Percentiles rank a stretch among this genome's conserved stretches.
Evolutionary conservation across 2,113 vertebrate genomes (phyloP).

Genomic region (Neodon shergylaensis): DNA sequence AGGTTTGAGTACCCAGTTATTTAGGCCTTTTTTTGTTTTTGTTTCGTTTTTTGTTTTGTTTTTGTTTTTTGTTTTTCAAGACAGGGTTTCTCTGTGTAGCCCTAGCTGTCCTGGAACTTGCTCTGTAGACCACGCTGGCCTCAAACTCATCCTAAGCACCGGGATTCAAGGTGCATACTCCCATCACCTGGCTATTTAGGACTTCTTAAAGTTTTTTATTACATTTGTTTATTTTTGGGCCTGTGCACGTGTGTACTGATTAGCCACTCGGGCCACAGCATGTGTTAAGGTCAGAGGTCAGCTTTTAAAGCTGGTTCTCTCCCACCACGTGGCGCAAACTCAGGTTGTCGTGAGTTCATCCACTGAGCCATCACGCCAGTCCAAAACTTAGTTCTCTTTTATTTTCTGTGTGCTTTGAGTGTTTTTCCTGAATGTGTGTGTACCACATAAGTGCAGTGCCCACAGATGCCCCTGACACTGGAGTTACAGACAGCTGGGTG

Average conservation of each 20-base stretch:
- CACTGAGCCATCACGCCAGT: background rate
- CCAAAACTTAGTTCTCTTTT: background rate
- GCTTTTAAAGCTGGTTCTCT: background rate
- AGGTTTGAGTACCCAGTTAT: background rate
- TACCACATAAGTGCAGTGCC: background rate
- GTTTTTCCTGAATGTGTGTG: background rate
- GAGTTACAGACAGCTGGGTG: background rate
- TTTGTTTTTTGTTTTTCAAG: background rate
- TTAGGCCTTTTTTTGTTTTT: background rate
- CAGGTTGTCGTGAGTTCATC: background rate
- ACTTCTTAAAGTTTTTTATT: background rate
- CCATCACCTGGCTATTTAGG: background rate
- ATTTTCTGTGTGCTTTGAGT: background rate
- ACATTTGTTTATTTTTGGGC: background rate
- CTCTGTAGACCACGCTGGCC: background rate
- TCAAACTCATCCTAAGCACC: background rate
- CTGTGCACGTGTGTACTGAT: background rate
- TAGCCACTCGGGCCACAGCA: background rate
- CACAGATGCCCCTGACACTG: background rate
- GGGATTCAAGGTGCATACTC: background rate
- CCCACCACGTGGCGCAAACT: background rate
- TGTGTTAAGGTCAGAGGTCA: background rate
- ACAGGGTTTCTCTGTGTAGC: background rate
- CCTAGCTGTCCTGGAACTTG: background rate
- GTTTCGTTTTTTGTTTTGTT: too few species aligned